A percentile compares a stretch with the other conserved stretches of the same genome.
These are phyloP conservation scores for Diadromus collaris DNA, from an alignment of 2,888 invertebrate genomes.

Conservation along the genomic window DNA sequence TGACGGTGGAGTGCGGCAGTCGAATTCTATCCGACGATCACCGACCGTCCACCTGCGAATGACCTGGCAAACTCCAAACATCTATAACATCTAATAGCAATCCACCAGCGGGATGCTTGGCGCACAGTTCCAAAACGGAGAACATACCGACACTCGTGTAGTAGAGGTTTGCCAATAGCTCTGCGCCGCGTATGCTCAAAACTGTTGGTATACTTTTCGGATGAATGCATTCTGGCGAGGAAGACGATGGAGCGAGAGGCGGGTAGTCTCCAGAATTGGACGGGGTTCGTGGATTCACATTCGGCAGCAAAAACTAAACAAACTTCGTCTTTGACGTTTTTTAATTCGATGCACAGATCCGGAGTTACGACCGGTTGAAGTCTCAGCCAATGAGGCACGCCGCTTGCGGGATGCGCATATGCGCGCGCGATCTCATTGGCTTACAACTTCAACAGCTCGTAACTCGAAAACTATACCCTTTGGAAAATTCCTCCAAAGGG, in stretches of 20 bases:
- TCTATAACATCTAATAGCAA: slow-evolving; percentile 20
- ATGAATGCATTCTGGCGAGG: background rate
- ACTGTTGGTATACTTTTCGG: background rate
- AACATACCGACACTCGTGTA: background rate
- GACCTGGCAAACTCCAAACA: slow-evolving; percentile 18
- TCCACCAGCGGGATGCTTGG: background rate
- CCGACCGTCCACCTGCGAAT: slow-evolving; percentile 33
- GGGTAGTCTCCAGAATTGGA: background rate
- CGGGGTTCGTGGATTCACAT: background rate
- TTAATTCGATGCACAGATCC: background rate
- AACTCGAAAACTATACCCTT: background rate
- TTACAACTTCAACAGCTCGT: background rate
- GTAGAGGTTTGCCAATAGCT: background rate
- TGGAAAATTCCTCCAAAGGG: background rate
- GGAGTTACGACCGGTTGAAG: background rate
- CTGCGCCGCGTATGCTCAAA: background rate
- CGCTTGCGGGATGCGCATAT: background rate
- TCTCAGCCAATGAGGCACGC: background rate
- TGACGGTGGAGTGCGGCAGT: background rate
- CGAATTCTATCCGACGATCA: slow-evolving; percentile 2
- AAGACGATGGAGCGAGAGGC: background rate
- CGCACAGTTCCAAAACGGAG: background rate
- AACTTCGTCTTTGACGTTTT: background rate
- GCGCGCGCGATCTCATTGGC: background rate
- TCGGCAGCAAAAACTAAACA: background rate